Base-by-base conservation (phyloP, 2,888 invertebrate genomes). In the Proisotoma minuta region DNA sequence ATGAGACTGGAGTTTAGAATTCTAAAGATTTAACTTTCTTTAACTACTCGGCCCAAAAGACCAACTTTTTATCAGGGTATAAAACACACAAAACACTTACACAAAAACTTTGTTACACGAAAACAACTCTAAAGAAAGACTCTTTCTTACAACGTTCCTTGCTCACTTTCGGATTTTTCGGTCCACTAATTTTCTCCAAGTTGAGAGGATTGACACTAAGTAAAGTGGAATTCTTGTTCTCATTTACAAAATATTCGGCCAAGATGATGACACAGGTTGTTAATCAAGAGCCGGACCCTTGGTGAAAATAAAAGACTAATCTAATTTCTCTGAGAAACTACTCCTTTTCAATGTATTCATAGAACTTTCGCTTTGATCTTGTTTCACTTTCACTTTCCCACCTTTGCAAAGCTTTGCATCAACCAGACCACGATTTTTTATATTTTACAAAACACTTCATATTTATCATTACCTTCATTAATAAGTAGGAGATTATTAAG, bases 21-120 rank as follows among this genome's bases (percentile, higher is more conserved):
- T 43, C 18, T n/a, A 43, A 43, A 43, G 43, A 43, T 43, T 43
- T 43, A 43, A 43, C 43, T 43, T 43, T 43, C 43, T 43, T n/a
- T 43, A 43, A n/a, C 18, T 15, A 20, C 43, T 43, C 43, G 20
- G 20, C 43, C 5, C 4, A 43, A 43, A 4, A 5, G 43, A 43
- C 43, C 18, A 43, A 43, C 43, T 43, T 43, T 43, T 43, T 43
- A 43, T 43, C 43, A 43, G 43, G 43, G 43, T 43, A 43, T 43
- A 43, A 43, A 43, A 43, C 43, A 43, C 18, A 43, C 43, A 43
- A 43, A 43, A 43, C 43, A 43, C 43, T 43, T n/a, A 43, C 10
- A 43, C 18, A 4, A 15, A 43, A 43, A 43, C 43, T 43, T 43
- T 43, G 15, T 4, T n/a, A 43, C 43, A 43, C 18, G 5, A 34